Evolutionary conservation across 2,888 invertebrate species (phyloP), one percentile per base, ranked within the genome.

Genomic region (Cerastoderma edule): DNA sequence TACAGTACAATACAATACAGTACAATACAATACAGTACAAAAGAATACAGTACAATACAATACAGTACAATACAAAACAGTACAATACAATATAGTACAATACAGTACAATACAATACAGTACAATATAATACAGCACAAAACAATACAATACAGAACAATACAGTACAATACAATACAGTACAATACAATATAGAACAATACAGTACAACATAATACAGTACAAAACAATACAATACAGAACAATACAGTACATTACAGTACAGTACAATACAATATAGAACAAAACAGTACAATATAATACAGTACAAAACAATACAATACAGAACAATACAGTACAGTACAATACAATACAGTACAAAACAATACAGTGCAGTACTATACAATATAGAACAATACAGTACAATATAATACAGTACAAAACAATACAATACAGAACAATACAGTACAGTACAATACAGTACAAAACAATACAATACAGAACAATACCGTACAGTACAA

Each of bases 31-130:
- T 72, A 75, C 77, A 75, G 64, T 80, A 73, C 75, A 77, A 75
- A 68, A 72, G 75, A 79, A 72, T 71, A 73, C 71, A 75, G 71
- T 67, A 72, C 72, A 76, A 71, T 78, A 75, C 78, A 74, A 75
- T 73, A 75, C 78, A 78, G 76, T 72, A 75, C 69, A 73, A 75
- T 75, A 74, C 78, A 76, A 72, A 65, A 73, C 77, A 73, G 75
- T 72, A 73, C 72, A 76, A 77, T 66, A 73, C 73, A 71, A 77
- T 67, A 74, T 68, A 81, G 68, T 72, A 76, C 66, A 73, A 74
- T 68, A 72, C 73, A 81, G 67, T 67, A 75, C 75, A 75, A 69
- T 75, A 64, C 68, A 73, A 75, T 60, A 60, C 64, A 72, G 75
- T 72, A 64, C 72, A 68, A 70, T 75, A 69, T 67, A 72, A 70